Evolutionary conservation across 2,113 vertebrate species (phyloP).

Genomic region (Emydura subglobosa): DNA sequence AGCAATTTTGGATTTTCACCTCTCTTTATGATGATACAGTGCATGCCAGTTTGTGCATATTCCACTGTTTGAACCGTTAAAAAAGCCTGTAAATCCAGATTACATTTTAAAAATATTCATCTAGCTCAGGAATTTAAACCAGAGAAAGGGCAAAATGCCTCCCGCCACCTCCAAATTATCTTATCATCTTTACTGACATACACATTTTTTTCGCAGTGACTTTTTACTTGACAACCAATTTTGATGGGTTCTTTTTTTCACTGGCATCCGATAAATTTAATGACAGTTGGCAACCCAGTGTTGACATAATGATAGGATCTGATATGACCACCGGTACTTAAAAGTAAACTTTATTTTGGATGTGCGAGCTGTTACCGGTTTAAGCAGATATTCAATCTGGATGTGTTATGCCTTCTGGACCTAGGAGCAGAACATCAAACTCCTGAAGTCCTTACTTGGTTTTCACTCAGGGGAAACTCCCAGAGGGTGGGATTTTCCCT

Average conservation of each 20-base stretch:
- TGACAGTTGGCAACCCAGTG: neutral
- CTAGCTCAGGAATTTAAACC: neutral
- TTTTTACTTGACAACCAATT: slow-evolving; percentile 33
- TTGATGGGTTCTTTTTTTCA: slow-evolving; percentile 10
- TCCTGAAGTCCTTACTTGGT: neutral
- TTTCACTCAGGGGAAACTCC: neutral
- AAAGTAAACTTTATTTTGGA: slow-evolving; percentile 34
- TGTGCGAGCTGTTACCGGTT: neutral
- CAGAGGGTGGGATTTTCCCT: fast-evolving
- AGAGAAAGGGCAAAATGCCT: neutral
- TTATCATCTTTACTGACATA: slow-evolving; percentile 9
- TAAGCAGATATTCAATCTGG: neutral
- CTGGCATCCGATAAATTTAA: slow-evolving; percentile 26
- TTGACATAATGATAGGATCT: slow-evolving; percentile 18
- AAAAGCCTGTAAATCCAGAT: slow-evolving; percentile 29
- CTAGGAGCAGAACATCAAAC: neutral
- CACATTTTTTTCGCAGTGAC: neutral
- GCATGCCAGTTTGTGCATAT: neutral
- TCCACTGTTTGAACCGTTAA: slow-evolving; percentile 31
- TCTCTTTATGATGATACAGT: neutral
- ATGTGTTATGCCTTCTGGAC: neutral
- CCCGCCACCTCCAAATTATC: neutral
- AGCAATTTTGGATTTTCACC: slow-evolving; percentile 39
- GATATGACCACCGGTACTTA: slow-evolving; percentile 1
- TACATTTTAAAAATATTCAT: slow-evolving; percentile 37